Evolutionary conservation across 2,888 invertebrate species (phyloP).

Genomic region (Eugnorisma glareosa): DNA sequence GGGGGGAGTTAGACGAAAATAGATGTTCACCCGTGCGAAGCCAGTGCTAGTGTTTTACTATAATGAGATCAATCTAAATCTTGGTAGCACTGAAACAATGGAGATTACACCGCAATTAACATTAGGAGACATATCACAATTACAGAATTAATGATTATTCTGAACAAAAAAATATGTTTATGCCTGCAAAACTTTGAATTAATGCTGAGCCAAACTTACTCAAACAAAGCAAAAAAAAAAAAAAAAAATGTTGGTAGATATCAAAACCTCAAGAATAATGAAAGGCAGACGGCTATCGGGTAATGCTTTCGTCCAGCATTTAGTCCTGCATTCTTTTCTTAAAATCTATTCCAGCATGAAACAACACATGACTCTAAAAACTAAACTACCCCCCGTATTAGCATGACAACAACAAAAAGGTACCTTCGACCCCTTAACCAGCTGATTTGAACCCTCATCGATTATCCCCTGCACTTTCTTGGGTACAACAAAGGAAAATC

Average conservation of each 20-base stretch:
- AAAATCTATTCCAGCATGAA: background rate
- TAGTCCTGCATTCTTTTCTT: background rate
- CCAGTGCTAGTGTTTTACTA: too few species aligned
- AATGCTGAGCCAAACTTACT: background rate
- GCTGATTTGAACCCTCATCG: conserved; percentile 50
- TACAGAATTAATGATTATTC: background rate
- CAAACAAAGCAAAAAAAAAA: background rate
- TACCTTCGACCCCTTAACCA: conserved; percentile 7
- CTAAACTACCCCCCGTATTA: conserved; percentile 16
- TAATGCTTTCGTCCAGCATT: background rate
- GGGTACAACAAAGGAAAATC: conserved; percentile 62
- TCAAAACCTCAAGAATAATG: background rate
- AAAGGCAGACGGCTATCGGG: background rate
- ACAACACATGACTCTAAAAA: background rate
- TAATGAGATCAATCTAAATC: background rate
- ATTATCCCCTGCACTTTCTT: conserved; percentile 51
- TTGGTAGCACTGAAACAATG: background rate
- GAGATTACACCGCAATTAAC: background rate
- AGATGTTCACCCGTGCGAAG: too few species aligned
- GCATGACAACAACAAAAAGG: conserved; percentile 34
- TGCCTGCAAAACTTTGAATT: background rate
- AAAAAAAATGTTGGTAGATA: background rate
- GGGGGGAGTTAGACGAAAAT: too few species aligned
- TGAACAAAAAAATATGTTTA: background rate
- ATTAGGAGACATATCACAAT: background rate